Evolutionary conservation across 2,888 invertebrate species (phyloP), one percentile per base, ranked within the genome.

Genomic region (Drosophila emarginata): DNA sequence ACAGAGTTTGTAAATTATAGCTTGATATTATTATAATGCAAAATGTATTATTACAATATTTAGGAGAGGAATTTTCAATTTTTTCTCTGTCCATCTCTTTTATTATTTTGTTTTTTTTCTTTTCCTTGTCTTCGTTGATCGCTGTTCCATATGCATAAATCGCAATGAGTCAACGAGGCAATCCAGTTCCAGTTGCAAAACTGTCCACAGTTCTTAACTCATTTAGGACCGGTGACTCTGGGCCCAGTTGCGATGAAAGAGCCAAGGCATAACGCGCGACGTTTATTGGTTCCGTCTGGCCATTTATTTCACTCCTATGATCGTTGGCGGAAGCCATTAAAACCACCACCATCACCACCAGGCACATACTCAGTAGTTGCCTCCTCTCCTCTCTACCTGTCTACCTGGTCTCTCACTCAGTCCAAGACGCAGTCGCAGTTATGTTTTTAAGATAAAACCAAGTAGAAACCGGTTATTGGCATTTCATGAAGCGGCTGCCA

Each of bases 311-410:
- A 83, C 87, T 90, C 90, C 82, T 89, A 89, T 88, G 89, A 90
- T 90, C 89, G 89, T 88, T 90, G 90, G 90, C 91, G 90, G 91
- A 91, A 91, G 91, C 91, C 91, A 91, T 91, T 91, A 91, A 91
- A 91, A 87, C 91, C 89, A 91, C 91, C 89, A 91, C 90, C 87
- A 89, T 79, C 77, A 79, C 70, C 52, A 69, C 57, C n/a, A 64
- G 60, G 26, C 26, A 26, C 26, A 26, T 74, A 78, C 62, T 51
- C 18, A 62, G 56, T 51, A 64, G 62, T 45, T 4, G 26, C 15
- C 32, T 32, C 11, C 32, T 32, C 32, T 32, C 28, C 28, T 32
- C 32, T 56, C 72, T 40, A 57, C 45, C 45, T 58, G 50, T 52
- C 74, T 59, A 54, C 66, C 59, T 54, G 62, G 52, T 69, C 64